Conservation (phyloP, 2,113 vertebrate genomes). For the Rhynchomys soricoides region DNA sequence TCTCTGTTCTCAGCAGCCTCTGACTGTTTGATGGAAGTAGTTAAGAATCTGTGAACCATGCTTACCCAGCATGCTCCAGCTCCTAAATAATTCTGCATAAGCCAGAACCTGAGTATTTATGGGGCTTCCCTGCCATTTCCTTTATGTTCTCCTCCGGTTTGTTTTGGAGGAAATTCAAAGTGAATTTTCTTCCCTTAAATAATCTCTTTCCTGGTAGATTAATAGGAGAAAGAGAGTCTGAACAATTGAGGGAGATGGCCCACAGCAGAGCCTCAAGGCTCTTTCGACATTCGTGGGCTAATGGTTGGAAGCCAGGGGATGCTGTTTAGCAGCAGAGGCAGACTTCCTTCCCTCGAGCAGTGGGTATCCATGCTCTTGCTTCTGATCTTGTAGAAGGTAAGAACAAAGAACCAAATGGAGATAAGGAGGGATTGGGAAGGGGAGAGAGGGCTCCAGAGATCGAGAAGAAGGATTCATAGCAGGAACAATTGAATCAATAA, state of each 20-base stretch:
- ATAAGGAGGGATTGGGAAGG: neutral
- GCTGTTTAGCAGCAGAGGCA: neutral
- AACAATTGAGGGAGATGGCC: neutral
- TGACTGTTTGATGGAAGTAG: neutral
- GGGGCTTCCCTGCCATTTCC: neutral
- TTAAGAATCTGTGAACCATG: conserved; percentile 1
- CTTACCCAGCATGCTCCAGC: neutral
- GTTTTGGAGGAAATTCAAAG: neutral
- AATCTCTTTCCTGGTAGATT: neutral
- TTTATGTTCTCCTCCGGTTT: neutral
- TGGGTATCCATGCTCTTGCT: neutral
- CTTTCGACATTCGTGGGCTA: neutral
- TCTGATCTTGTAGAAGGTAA: neutral
- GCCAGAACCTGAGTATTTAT: neutral
- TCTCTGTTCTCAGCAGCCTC: neutral
- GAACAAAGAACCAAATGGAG: no score
- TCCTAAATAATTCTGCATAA: neutral
- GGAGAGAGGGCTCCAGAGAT: neutral
- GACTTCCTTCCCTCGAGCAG: neutral
- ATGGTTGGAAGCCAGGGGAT: neutral
- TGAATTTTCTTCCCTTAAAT: neutral
- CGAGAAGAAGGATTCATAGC: neutral
- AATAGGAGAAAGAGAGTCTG: neutral
- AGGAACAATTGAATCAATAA: neutral
- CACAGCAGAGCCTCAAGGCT: neutral